Conservation (phyloP, 2,797 vertebrate species). For the Artibeus lituratus region DNA sequence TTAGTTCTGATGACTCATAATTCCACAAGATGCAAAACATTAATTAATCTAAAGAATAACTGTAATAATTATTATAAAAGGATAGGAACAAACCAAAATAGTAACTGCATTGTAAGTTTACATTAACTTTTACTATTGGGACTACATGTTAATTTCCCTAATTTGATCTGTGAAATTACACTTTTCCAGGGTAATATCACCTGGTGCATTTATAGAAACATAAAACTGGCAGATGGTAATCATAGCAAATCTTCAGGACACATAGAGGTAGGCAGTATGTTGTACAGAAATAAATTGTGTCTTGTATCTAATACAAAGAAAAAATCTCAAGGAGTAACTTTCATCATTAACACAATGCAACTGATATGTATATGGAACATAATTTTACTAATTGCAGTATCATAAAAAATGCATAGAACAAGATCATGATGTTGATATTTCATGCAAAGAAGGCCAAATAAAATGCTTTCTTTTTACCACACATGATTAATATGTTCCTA, state of each 20-base stretch:
- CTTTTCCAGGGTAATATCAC: not conserved
- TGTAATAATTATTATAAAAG: not conserved
- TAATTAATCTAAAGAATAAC: not conserved
- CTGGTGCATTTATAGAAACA: not conserved
- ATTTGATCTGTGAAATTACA: not conserved
- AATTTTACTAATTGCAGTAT: not conserved
- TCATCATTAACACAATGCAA: not conserved
- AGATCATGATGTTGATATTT: not conserved
- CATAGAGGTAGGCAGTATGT: not conserved
- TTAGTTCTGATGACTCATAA: not conserved
- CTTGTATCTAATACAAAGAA: not conserved
- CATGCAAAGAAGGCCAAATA: not conserved
- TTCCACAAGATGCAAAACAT: not conserved
- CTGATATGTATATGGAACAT: not conserved
- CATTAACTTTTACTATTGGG: not conserved
- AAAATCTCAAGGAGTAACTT: not conserved
- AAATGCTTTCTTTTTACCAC: not conserved
- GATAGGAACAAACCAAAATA: not conserved
- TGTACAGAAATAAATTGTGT: not conserved
- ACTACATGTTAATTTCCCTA: not conserved
- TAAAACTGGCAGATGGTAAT: not conserved
- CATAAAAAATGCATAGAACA: not conserved
- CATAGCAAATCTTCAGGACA: not conserved
- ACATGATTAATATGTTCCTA: not conserved
- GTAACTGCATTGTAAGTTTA: not conserved